Conservation (phyloP, 2,888 invertebrate genomes). For the Spilosoma lubricipeda region DNA sequence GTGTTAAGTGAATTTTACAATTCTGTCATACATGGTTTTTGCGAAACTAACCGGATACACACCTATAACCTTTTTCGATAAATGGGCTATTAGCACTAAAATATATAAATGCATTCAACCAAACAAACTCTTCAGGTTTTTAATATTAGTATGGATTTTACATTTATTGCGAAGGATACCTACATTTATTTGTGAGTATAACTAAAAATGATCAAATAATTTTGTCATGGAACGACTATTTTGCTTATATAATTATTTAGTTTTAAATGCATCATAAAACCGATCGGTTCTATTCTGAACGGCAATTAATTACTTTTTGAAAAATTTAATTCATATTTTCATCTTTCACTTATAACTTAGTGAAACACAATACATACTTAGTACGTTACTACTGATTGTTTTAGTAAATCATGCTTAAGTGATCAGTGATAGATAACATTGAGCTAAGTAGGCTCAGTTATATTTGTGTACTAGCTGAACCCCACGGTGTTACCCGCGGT, state of each 20-base stretch:
- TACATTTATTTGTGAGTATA: neutral
- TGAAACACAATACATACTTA: slow-evolving; percentile 30
- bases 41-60: too few species aligned
- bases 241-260: too few species aligned
- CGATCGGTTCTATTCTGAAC: neutral
- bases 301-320: neutral
- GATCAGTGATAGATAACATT: slow-evolving; percentile 51
- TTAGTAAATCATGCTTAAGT: slow-evolving; percentile 34
- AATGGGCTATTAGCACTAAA: too few species aligned
- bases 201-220: neutral
- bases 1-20: too few species aligned
- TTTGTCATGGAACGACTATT: neutral
- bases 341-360: slow-evolving; percentile 18
- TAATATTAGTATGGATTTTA: neutral
- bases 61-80: too few species aligned
- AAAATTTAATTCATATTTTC: neutral
- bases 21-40: too few species aligned
- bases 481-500: too few species aligned
- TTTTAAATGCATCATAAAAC: neutral
- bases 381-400: slow-evolving; percentile 24
- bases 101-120: too few species aligned
- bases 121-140: too few species aligned
- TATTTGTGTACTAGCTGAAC: slow-evolving; percentile 59
- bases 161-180: neutral
- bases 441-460: slow-evolving; percentile 62